Conservation (phyloP, 2,888 invertebrate genomes). For the Mythimna albipuncta region DNA sequence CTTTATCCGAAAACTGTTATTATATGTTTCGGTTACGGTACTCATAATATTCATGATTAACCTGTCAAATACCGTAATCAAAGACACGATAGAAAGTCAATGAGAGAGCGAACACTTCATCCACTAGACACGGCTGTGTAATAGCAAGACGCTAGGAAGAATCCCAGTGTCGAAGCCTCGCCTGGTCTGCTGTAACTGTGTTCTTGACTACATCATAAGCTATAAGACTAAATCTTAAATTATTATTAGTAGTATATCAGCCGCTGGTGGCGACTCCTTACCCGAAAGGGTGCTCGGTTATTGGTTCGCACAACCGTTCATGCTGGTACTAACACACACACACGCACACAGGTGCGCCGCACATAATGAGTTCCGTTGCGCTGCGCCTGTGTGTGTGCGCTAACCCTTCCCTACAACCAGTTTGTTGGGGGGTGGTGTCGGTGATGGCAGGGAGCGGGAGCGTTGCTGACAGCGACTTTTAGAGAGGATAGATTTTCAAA, state of each 20-base stretch:
- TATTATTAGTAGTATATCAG: conserved; percentile 24
- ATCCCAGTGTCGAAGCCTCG: no score
- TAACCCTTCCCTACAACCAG: conserved; percentile 82
- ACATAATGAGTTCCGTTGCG: conserved; percentile 57
- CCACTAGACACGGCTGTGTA: no score
- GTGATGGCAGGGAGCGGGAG: conserved; percentile 52
- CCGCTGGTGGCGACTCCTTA: conserved; percentile 62
- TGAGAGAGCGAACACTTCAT: no score
- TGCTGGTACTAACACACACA: conserved; percentile 54
- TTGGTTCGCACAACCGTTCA: conserved; percentile 71
- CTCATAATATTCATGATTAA: no score
- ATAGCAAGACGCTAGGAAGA: no score
- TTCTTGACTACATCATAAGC: no score
- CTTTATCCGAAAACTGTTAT: no score
- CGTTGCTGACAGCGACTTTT: conserved; percentile 1
- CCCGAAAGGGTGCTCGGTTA: conserved; percentile 78
- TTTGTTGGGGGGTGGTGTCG: conserved; percentile 68
- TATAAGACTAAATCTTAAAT: no score
- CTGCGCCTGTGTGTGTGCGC: conserved; percentile 65
- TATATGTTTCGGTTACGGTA: no score
- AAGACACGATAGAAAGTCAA: no score
- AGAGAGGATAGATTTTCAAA: not conserved
- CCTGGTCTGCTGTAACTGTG: no score
- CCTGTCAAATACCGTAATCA: no score
- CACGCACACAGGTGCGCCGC: conserved; percentile 34